These are phyloP conservation scores for Scolopax rusticola DNA, from an alignment of 2,797 vertebrate genomes.

Conservation along the genomic window DNA sequence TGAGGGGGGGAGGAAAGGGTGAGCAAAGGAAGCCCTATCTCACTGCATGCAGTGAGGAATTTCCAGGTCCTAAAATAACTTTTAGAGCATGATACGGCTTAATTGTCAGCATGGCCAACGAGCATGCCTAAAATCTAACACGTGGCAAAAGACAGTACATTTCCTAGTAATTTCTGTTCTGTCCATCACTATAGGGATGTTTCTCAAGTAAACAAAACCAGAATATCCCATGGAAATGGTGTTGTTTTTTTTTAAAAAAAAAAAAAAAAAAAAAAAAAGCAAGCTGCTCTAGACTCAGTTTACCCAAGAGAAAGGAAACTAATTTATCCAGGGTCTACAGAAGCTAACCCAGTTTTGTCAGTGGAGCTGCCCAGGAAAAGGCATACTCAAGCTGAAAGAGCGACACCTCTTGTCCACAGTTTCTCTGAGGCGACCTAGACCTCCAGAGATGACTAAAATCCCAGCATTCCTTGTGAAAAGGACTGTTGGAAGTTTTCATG, in stretches of 20 bases:
- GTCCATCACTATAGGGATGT: background rate
- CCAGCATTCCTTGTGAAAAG: background rate
- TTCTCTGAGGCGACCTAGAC: background rate
- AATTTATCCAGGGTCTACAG: background rate
- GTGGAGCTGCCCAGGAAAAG: background rate
- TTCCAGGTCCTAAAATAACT: background rate
- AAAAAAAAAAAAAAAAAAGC: background rate
- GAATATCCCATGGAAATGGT: background rate
- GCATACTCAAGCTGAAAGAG: background rate
- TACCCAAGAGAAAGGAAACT: background rate
- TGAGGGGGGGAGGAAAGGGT: background rate
- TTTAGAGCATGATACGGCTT: background rate
- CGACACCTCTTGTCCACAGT: background rate
- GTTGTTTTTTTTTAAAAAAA: background rate
- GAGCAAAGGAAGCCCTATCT: fast-evolving
- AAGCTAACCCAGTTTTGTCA: background rate
- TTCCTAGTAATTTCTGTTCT: background rate
- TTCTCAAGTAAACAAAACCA: background rate
- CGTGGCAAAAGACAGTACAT: background rate
- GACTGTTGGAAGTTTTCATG: background rate
- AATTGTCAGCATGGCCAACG: background rate
- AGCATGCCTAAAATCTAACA: background rate
- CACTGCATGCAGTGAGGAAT: background rate
- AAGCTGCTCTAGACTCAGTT: background rate
- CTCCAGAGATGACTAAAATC: background rate